phyloP scores from a whole-genome alignment of 2,888 invertebrate species.

The Galeopsomyia nigrocyanea region DNA sequence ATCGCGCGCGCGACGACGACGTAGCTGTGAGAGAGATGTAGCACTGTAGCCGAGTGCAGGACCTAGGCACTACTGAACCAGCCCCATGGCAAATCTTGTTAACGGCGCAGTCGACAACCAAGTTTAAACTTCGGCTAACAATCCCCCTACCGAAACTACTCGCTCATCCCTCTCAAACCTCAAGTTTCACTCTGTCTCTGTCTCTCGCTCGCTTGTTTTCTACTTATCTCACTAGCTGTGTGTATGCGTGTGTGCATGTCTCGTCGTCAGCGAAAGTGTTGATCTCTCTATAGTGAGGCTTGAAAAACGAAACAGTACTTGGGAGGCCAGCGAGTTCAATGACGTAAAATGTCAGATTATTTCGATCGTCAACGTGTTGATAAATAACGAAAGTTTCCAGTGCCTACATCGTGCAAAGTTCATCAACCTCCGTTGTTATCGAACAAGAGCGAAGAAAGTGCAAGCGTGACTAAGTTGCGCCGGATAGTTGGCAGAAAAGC shows the following conservation, averaged over 20 bases:
- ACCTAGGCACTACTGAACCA: conserved; percentile 68
- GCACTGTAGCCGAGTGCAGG: conserved; percentile 59
- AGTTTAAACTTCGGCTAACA: conserved; percentile 69
- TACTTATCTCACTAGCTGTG: conserved; percentile 43
- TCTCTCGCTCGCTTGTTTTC: conserved; percentile 46
- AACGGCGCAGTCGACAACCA: conserved; percentile 68
- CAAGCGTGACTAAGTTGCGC: no score
- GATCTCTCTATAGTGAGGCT: no score
- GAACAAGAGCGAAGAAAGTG: conserved; percentile 13
- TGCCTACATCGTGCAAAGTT: no score
- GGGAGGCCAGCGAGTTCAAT: no score
- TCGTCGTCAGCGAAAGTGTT: no score
- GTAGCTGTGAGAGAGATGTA: conserved; percentile 60
- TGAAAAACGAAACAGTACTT: no score
- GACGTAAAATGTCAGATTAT: no score
- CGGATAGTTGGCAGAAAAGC: conserved; percentile 6
- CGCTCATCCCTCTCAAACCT: background rate
- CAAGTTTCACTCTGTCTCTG: conserved; percentile 27
- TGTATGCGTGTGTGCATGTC: no score
- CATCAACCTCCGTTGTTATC: no score
- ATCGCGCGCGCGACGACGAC: no score
- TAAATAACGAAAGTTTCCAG: no score
- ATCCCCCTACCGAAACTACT: conserved; percentile 60
- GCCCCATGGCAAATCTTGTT: conserved; percentile 68
- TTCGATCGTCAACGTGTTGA: no score